A percentile compares a stretch with the other conserved stretches of the same genome.
These are phyloP conservation scores for Paracanthobrama guichenoti DNA, from an alignment of 2,113 vertebrate species.

Conservation along the genomic window DNA sequence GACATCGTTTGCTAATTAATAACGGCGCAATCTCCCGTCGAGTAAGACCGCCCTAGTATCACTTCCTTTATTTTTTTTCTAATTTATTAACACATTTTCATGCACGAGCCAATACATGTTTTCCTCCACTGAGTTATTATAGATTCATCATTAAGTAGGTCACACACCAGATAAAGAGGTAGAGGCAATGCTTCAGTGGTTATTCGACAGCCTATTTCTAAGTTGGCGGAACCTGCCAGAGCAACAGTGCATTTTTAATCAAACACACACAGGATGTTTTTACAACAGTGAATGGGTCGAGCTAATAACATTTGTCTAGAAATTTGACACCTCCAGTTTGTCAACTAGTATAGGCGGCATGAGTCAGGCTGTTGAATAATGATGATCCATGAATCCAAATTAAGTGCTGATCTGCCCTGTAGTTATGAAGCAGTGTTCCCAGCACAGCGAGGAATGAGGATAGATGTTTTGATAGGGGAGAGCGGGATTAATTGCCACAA, in stretches of 20 bases:
- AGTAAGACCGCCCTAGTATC: slow-evolving; percentile 26
- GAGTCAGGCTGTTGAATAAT: slow-evolving; percentile 40
- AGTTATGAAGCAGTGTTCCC: slow-evolving; percentile 9
- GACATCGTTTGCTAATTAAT: slow-evolving; percentile 48
- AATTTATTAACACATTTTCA: slow-evolving; percentile 26
- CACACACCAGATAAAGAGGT: slow-evolving; percentile 46
- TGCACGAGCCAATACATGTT: slow-evolving; percentile 24
- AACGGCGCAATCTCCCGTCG: slow-evolving; percentile 28
- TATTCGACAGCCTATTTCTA: slow-evolving; percentile 38
- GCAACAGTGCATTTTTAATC: slow-evolving; percentile 46
- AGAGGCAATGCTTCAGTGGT: slow-evolving; percentile 41
- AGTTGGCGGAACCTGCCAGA: slow-evolving; percentile 39
- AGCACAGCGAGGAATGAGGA: background rate
- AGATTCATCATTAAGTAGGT: slow-evolving; percentile 54
- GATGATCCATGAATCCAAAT: slow-evolving; percentile 47
- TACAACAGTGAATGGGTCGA: slow-evolving; percentile 43
- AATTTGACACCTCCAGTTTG: slow-evolving; percentile 51
- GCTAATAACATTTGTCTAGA: slow-evolving; percentile 57
- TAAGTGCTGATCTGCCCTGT: slow-evolving; percentile 25
- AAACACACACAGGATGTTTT: slow-evolving; percentile 48
- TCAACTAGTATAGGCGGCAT: slow-evolving; percentile 48
- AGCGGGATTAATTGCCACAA: background rate
- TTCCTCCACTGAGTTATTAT: slow-evolving; percentile 37
- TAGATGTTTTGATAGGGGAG: background rate
- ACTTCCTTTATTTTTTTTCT: slow-evolving; percentile 6